Evolutionary conservation across 2,888 invertebrate species (phyloP).

Genomic region (Lasioglossum calceatum): DNA sequence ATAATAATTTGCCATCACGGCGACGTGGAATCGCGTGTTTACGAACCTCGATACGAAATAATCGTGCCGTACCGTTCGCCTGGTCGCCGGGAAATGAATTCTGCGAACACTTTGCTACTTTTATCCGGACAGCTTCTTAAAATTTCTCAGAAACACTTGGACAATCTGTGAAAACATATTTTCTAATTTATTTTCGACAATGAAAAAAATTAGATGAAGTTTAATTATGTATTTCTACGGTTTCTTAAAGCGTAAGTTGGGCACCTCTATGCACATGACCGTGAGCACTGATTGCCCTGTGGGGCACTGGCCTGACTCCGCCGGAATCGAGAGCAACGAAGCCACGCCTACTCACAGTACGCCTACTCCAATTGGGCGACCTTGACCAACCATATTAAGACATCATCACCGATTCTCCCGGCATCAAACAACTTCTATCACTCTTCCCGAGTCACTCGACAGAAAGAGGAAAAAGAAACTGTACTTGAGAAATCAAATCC

Average conservation of each 20-base stretch:
- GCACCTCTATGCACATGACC: neutral
- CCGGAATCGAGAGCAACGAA: neutral
- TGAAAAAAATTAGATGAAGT: neutral
- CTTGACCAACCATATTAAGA: neutral
- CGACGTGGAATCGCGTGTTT: constrained; percentile 44
- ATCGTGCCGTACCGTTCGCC: constrained; percentile 46
- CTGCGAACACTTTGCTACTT: neutral
- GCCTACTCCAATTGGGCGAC: neutral
- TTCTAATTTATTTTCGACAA: neutral
- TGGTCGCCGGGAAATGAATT: neutral
- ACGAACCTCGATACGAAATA: constrained; percentile 50
- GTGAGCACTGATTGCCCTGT: neutral
- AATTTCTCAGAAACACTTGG: neutral
- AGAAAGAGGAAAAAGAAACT: neutral
- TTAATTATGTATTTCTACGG: neutral
- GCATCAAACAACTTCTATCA: neutral
- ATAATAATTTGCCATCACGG: constrained; percentile 76
- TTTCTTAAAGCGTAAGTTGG: neutral
- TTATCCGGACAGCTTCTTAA: neutral
- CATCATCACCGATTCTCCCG: neutral
- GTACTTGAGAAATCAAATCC: neutral
- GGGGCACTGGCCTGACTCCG: neutral
- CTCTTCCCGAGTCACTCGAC: neutral
- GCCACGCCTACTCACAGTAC: neutral
- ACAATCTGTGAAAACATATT: neutral